Evolutionary conservation across 1,140 invertebrate genomes (phyloP).

Genomic region (Drosophila navojoa): DNA sequence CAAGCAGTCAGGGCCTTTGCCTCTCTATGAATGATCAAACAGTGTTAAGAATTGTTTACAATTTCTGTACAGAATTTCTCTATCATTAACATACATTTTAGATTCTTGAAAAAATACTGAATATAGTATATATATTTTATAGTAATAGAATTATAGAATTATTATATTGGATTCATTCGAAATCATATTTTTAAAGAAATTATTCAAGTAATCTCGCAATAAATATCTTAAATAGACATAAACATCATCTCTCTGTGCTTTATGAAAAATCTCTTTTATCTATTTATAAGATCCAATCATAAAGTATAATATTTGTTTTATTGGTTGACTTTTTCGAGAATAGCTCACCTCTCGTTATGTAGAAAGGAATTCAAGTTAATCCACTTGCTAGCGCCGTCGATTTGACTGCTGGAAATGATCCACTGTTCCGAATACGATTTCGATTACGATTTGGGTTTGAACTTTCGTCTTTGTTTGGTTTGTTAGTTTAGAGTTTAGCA

Average conservation of each 20-base stretch:
- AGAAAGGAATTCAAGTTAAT: slow-evolving; percentile 70
- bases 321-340: neutral
- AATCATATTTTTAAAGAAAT: neutral
- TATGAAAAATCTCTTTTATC: slow-evolving; percentile 1
- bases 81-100: too few relatives aligned
- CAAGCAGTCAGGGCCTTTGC: slow-evolving; percentile 25
- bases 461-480: slow-evolving; percentile 28
- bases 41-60: slow-evolving; percentile 11
- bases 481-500: slow-evolving; percentile 6
- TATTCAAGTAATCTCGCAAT: too few relatives aligned
- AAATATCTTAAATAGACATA: too few relatives aligned
- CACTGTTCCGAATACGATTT: neutral
- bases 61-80: neutral
- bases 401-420: slow-evolving; percentile 39
- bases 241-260: neutral
- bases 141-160: neutral
- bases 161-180: neutral
- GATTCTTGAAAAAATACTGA: neutral
- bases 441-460: slow-evolving; percentile 12
- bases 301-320: slow-evolving; percentile 1
- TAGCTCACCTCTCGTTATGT: slow-evolving; percentile 59
- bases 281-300: neutral
- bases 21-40: slow-evolving; percentile 4
- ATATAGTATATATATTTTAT: neutral
- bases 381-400: slow-evolving; percentile 64